phyloP scores from a whole-genome alignment of 2,797 vertebrate genomes.

The Tenualosa thibaudeaui region DNA sequence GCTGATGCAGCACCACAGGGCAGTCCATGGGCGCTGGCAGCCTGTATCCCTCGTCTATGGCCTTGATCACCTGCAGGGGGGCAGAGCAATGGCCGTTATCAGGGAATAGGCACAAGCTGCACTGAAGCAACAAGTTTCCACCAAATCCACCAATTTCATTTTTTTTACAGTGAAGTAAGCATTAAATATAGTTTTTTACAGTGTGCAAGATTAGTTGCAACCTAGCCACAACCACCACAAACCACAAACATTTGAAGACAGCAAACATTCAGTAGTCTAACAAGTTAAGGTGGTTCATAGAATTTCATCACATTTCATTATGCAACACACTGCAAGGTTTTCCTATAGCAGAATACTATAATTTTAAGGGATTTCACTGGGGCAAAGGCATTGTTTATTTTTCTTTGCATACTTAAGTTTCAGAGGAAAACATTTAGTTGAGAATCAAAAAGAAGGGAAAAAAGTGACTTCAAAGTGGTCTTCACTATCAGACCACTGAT shows the following conservation, averaged over 20 bases:
- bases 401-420: background rate
- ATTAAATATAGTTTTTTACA: too few relatives aligned
- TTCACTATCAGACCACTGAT: background rate
- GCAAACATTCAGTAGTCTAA: background rate
- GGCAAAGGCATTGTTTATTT: background rate
- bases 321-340: background rate
- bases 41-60: slow-evolving; percentile 95
- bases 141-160: too few relatives aligned
- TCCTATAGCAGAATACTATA: background rate
- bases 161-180: too few relatives aligned
- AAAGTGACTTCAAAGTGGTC: background rate
- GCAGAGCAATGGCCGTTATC: background rate
- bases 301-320: background rate
- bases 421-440: background rate
- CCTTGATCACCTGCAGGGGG: slow-evolving; percentile 87
- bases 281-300: background rate
- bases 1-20: slow-evolving; percentile 90
- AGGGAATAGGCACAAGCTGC: too few relatives aligned
- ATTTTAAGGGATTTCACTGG: background rate
- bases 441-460: background rate
- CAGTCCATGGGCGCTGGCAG: slow-evolving; percentile 97
- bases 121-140: too few relatives aligned
- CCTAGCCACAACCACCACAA: background rate
- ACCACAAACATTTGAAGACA: background rate
- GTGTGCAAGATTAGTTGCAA: too few relatives aligned